phyloP scores from a whole-genome alignment of 1,140 invertebrate species.

The Lepidurus couesii region DNA sequence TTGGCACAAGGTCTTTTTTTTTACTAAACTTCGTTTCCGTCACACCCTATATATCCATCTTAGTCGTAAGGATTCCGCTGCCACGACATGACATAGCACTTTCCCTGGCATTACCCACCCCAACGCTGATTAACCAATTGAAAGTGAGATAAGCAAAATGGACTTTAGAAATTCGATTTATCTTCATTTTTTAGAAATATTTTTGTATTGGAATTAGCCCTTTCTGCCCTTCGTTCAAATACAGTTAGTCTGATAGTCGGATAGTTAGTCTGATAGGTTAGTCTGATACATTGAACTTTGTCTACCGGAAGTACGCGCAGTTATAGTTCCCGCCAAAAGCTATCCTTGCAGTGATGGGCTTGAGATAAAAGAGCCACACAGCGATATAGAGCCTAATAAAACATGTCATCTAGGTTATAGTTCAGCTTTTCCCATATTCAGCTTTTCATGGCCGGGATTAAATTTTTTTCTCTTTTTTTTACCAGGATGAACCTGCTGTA shows the following conservation, averaged over 20 bases:
- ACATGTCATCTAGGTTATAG: background rate
- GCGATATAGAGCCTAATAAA: background rate
- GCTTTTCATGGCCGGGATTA: background rate
- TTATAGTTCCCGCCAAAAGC: too few species aligned
- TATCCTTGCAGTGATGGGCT: background rate
- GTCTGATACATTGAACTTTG: too few species aligned
- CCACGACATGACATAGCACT: background rate
- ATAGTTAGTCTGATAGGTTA: too few species aligned
- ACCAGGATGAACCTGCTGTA: background rate
- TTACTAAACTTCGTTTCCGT: background rate
- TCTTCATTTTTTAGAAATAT: too few species aligned
- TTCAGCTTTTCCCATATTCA: background rate
- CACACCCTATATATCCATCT: background rate
- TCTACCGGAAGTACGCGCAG: too few species aligned
- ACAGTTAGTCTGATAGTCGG: too few species aligned
- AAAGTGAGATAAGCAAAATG: background rate
- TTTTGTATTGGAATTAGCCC: background rate
- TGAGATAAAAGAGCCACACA: background rate
- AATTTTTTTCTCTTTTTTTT: background rate
- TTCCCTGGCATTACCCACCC: background rate
- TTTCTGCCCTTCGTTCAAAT: background rate
- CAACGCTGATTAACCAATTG: background rate
- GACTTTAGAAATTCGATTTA: background rate
- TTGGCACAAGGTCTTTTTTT: background rate
- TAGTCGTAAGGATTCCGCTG: background rate